Percentiles rank a stretch among this genome's conserved stretches.
Conservation (phyloP, 2,113 vertebrate species). For the human region DNA sequence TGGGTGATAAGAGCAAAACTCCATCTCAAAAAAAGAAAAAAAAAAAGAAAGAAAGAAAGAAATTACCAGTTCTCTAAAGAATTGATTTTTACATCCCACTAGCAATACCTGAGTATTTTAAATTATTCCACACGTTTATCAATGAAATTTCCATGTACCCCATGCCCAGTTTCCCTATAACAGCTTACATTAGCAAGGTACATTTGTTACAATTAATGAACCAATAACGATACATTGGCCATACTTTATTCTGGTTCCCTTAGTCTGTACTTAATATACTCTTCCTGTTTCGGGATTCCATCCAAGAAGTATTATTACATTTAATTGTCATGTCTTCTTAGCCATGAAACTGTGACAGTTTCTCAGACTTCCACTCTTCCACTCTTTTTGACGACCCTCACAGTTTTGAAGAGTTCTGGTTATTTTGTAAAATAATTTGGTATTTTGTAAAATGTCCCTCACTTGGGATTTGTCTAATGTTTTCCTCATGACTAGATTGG, state of each 20-base stretch:
- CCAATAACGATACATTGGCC: background rate
- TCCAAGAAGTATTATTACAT: background rate
- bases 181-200: background rate
- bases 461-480: background rate
- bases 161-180: background rate
- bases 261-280: background rate
- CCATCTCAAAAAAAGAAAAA: no score
- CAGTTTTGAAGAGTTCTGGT: background rate
- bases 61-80: background rate
- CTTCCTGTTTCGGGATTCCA: background rate
- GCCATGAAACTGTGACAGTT: background rate
- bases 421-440: background rate
- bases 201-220: background rate
- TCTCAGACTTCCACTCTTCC: background rate
- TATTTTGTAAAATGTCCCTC: background rate
- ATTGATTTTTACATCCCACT: background rate
- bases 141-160: background rate
- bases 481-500: background rate
- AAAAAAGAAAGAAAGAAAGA: background rate
- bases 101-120: background rate
- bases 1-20: no score
- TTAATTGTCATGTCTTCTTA: background rate
- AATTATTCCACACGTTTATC: background rate
- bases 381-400: background rate
- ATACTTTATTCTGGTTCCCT: background rate